Evolutionary conservation across 2,797 vertebrate species (phyloP), one percentile per base, ranked within the genome.

Genomic region (Eleutherodactylus coqui): DNA sequence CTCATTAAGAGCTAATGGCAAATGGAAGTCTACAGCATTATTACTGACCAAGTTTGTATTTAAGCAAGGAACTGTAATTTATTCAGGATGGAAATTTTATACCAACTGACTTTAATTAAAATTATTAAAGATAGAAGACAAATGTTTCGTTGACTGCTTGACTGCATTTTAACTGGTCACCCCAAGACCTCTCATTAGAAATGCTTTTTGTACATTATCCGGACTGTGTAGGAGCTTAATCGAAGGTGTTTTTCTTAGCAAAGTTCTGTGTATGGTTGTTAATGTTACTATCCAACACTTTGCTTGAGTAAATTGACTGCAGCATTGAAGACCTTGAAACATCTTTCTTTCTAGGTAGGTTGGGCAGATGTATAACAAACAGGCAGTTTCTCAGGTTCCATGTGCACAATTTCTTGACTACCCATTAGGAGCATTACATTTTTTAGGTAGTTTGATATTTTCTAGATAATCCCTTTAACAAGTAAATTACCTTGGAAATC

Each of bases 101-200:
- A 96, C 96, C 96, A 95, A 95, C 94, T 94, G 94, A 96, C 96
- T 98, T 98, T 98, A 99, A 99, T 99, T 98, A 98, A 97, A 98
- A 97, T 97, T 95, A 98, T 95, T 92, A 92, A 92, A 93, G 93
- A 91, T 83, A 89, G 89, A 88, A 92, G 91, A 97, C 96, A 94
- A 97, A 95, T 96, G 94, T 93, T 91, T 90, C 92, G 94, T 94
- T 95, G 95, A 96, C 93, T 94, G 93, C 94, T 94, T 88, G 91
- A 92, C 94, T 95, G 96, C 96, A 96, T 97, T 97, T 96, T 94
- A 97, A 97, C 96, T 95, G 93, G 95, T 97, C 95, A 98, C 96
- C 96, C 93, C 89, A 6, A 92, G 94, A 96, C 96, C 96, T 73
- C 96, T 97, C 95, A 98, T 98, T 98, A 98, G 96, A 96, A 97